phyloP scores from a whole-genome alignment of 53 echinoderm and acorn worm genomes.

The Stichopus horrens region DNA sequence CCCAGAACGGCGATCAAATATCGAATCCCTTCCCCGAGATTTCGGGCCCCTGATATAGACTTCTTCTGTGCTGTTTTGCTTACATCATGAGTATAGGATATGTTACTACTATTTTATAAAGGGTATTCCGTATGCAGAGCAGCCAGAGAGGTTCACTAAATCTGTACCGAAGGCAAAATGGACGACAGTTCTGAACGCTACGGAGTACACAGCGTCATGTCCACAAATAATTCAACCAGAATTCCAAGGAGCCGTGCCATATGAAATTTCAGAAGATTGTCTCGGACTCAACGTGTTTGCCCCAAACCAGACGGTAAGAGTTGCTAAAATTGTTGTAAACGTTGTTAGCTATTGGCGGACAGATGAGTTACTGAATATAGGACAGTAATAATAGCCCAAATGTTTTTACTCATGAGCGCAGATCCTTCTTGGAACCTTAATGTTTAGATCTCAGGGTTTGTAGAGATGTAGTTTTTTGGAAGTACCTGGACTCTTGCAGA shows the following conservation, averaged over 20 bases:
- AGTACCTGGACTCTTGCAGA: no score
- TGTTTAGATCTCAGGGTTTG: no score
- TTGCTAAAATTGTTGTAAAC: background rate
- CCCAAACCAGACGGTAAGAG: slow-evolving; percentile 57
- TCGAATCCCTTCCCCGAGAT: no score
- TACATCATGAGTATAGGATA: background rate
- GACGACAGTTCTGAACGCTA: slow-evolving; percentile 20
- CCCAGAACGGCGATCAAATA: no score
- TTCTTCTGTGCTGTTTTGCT: no score
- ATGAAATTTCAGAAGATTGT: slow-evolving; percentile 55
- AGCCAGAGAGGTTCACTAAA: slow-evolving; percentile 27
- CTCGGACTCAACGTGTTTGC: slow-evolving; percentile 58
- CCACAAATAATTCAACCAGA: background rate
- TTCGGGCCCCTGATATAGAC: no score
- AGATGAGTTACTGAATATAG: no score
- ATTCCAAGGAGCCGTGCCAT: background rate
- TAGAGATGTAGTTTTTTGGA: no score
- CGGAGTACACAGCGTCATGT: background rate
- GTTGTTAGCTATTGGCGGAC: no score
- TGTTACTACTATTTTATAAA: background rate
- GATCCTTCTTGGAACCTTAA: no score
- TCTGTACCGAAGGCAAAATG: slow-evolving; percentile 28
- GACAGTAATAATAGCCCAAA: no score
- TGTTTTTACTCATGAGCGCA: no score
- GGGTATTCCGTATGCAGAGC: slow-evolving; percentile 32